Conservation (phyloP, 2,797 vertebrate species). For the Cossypha dichroa region DNA sequence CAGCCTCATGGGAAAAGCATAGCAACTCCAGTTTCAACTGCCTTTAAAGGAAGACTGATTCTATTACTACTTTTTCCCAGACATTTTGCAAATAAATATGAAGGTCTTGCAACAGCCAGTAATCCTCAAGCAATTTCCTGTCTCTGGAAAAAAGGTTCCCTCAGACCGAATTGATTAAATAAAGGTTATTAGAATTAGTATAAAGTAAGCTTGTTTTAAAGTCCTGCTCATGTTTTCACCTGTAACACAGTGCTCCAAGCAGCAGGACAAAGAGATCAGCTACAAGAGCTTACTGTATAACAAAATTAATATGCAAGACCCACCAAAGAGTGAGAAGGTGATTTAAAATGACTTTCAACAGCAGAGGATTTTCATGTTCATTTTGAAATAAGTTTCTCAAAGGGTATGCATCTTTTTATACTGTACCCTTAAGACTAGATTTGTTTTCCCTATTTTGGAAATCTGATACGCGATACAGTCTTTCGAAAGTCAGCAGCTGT, state of each 20-base stretch:
- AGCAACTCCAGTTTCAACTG: neutral
- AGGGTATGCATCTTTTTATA: neutral
- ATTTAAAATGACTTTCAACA: neutral
- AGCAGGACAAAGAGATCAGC: neutral
- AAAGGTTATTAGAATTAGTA: neutral
- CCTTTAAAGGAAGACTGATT: constrained; percentile 14
- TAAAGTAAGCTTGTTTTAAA: neutral
- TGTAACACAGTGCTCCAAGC: neutral
- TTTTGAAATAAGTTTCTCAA: neutral
- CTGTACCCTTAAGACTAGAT: neutral
- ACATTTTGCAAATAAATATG: constrained; percentile 2
- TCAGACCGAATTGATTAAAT: constrained; percentile 8
- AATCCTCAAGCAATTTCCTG: constrained; percentile 46
- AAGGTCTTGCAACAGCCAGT: neutral
- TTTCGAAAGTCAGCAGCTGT: neutral
- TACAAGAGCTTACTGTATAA: neutral
- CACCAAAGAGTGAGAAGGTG: neutral
- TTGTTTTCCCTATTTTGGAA: neutral
- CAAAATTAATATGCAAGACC: neutral
- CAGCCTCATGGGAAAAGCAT: neutral
- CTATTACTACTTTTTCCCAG: neutral
- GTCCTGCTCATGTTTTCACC: neutral
- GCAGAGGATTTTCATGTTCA: neutral
- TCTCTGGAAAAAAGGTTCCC: neutral
- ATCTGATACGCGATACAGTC: neutral